phyloP scores from a whole-genome alignment of 2,113 vertebrate species.

The Trochalopteron elliotii region DNA sequence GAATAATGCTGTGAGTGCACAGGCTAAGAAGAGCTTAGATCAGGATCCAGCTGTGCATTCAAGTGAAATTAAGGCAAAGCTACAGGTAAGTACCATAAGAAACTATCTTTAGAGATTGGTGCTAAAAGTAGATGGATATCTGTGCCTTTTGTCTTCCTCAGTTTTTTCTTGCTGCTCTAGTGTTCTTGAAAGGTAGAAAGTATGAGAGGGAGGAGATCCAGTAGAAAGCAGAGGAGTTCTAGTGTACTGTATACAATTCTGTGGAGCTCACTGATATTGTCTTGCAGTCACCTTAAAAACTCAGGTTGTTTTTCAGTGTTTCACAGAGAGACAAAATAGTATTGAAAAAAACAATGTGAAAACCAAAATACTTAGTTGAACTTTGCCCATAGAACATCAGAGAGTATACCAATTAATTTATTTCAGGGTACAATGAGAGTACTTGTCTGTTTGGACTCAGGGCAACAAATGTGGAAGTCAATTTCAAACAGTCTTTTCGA shows the following conservation, averaged over 20 bases:
- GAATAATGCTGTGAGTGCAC: conserved; percentile 77
- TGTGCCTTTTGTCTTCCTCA: not conserved
- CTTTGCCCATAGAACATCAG: not conserved
- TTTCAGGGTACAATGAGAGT: not conserved
- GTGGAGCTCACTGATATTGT: not conserved
- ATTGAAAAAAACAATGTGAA: not conserved
- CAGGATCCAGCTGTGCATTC: conserved; percentile 75
- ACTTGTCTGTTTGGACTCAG: not conserved
- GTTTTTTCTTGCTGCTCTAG: not conserved
- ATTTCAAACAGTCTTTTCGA: not conserved
- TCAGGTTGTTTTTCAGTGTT: not conserved
- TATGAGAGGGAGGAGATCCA: not conserved
- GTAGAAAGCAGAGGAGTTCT: not conserved
- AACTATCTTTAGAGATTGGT: not conserved
- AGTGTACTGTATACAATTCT: not conserved
- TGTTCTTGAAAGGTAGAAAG: not conserved
- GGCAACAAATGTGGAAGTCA: not conserved
- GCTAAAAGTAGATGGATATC: not conserved
- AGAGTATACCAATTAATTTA: not conserved
- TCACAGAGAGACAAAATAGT: not conserved
- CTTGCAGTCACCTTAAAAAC: not conserved
- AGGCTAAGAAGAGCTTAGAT: conserved; percentile 74
- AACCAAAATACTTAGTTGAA: not conserved
- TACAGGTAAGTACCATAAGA: conserved; percentile 64
- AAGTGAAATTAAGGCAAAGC: conserved; percentile 76